These are phyloP conservation scores for Ditula angustiorana DNA, from an alignment of 2,888 invertebrate genomes.

Conservation along the genomic window DNA sequence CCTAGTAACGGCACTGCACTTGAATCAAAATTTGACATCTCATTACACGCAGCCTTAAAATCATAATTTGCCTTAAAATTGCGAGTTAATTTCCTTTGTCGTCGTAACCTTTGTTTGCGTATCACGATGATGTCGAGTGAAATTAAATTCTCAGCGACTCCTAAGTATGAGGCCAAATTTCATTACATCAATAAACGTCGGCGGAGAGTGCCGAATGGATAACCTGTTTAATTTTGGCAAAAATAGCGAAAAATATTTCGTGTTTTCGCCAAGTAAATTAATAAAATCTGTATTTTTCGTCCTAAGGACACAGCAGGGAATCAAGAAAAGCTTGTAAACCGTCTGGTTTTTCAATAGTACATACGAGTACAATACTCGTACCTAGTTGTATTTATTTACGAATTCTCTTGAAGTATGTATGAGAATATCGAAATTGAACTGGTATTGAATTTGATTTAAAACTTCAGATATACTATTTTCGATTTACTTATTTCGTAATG, in stretches of 20 bases:
- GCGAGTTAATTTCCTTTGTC: conserved; percentile 10
- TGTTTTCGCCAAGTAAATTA: neutral
- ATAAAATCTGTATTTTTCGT: neutral
- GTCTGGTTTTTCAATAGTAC: neutral
- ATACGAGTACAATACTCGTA: no score
- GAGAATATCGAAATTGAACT: no score
- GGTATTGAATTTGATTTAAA: no score
- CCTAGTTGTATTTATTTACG: no score
- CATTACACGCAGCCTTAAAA: neutral
- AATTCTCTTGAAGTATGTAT: no score
- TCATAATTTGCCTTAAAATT: conserved; percentile 7
- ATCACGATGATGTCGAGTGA: conserved; percentile 22
- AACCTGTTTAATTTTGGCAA: conserved; percentile 10
- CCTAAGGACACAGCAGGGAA: neutral
- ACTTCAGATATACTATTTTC: no score
- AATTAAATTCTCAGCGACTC: conserved; percentile 27
- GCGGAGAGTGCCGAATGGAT: conserved; percentile 2
- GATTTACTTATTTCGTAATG: no score
- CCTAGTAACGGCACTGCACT: no score
- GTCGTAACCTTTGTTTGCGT: conserved; percentile 22
- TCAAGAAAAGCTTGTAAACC: neutral
- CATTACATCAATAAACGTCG: conserved; percentile 21
- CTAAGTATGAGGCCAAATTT: conserved; percentile 12
- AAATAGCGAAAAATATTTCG: conserved; percentile 1
- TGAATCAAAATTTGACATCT: no score